These are phyloP conservation scores for Spondyliosoma cantharus DNA, from an alignment of 2,797 vertebrate genomes.

Conservation along the genomic window DNA sequence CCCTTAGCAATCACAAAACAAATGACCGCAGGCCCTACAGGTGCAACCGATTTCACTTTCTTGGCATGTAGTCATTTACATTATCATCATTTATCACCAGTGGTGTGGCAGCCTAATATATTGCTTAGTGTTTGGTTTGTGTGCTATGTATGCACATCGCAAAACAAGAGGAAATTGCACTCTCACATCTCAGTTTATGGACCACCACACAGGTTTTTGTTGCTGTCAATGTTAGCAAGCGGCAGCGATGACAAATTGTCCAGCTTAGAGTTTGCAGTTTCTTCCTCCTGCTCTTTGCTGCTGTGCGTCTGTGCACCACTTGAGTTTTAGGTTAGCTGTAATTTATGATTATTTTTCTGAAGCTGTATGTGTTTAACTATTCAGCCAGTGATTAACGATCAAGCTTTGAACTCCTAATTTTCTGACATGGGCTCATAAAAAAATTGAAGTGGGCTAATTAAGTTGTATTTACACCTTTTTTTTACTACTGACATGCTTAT, in stretches of 20 bases:
- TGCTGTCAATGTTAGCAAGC: slow-evolving; percentile 30
- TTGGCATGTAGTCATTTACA: slow-evolving; percentile 66
- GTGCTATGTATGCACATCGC: slow-evolving; percentile 39
- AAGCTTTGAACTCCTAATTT: slow-evolving; percentile 51
- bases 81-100: slow-evolving; percentile 65
- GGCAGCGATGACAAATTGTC: slow-evolving; percentile 57
- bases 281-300: slow-evolving; percentile 39
- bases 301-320: slow-evolving; percentile 52
- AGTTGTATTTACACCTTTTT: slow-evolving; percentile 33
- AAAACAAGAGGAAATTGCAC: slow-evolving; percentile 51
- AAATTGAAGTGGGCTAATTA: slow-evolving; percentile 66
- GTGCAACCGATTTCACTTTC: slow-evolving; percentile 55
- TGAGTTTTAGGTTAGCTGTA: slow-evolving; percentile 42
- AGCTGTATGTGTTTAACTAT: slow-evolving; percentile 50
- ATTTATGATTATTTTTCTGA: slow-evolving; percentile 38
- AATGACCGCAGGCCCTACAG: slow-evolving; percentile 67
- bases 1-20: slow-evolving; percentile 65
- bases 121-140: slow-evolving; percentile 50
- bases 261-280: slow-evolving; percentile 29
- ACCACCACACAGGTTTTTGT: slow-evolving; percentile 28
- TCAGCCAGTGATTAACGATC: slow-evolving; percentile 49
- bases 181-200: slow-evolving; percentile 47
- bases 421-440: slow-evolving; percentile 40
- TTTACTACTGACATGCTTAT: slow-evolving; percentile 8
- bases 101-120: slow-evolving; percentile 56